Evolutionary conservation across 2,888 invertebrate species (phyloP), one percentile per base, ranked within the genome.

Genomic region (Drepana falcataria): DNA sequence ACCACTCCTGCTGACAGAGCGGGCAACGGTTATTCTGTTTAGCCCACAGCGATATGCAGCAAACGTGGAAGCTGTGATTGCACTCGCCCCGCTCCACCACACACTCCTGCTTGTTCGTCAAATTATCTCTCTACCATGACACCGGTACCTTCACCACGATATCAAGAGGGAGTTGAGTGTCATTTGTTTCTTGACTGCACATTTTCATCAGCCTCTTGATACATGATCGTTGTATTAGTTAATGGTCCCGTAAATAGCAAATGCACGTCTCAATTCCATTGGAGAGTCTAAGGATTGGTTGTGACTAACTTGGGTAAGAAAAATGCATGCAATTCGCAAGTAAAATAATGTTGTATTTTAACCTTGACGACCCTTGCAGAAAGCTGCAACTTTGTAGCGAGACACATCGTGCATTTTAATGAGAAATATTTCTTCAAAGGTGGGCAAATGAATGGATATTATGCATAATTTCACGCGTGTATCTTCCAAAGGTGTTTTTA

Each of bases 1-100:
- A 96, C 99, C 99, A 99, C 80, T 99, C 99, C 78, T 99, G 98
- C 77, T 99, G 99, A 81, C 99, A 99, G 33, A 99, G 93, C 0
- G 98, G 98, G 73, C 98, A 99, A 3, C 97, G 93, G 81, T 97
- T 97, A 85, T 98, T 99, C 88, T 99, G 98, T 74, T 98, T 98
- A 57, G 99, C 97, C 99, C 99, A 99, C 53, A 98, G 93, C 0
- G 98, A 96, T 98, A 99, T 98, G 89, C 99, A 99, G 89, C 98
- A 99, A 85, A 99, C 98, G 87, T 99, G 99, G 90, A 99, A 99
- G 54, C 98, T 98, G 85, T 99, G 99, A 87, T 99, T 99, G 89
- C 99, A 99, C 83, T 99, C 99, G 56, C 99, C 99, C 99, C 99
- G 99, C 48, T 99, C 99, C 34, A 99, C 99, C 54, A 97, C 98